Base-by-base conservation (phyloP, 2,113 vertebrate species). In the Periophthalmus modestus region DNA sequence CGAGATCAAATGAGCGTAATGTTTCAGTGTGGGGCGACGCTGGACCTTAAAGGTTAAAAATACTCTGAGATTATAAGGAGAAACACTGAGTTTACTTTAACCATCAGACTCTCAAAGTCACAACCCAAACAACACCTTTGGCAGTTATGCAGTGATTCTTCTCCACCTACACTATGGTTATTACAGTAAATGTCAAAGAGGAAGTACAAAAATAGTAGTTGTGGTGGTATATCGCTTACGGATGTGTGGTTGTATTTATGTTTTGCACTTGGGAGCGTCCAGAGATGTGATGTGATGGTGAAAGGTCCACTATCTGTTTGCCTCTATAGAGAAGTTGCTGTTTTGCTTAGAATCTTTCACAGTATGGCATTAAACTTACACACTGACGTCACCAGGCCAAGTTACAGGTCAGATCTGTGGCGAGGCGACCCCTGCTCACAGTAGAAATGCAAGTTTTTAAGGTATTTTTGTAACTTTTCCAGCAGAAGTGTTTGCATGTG, bases 161-260 rank as follows among this genome's bases (percentile, higher is more conserved):
- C 34, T 2, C 61, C 61, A 36, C 61, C 33, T 36, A 39, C 62
- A 65, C 34, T 13, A 11, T 12, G 34, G n/a, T 36, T 65, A 65
- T 65, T 65, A 43, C 34, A 36, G 28, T 62, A 62, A 65, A 65
- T 9, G 62, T n/a, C 33, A 65, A 65, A 65, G 10, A 21, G 34
- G 34, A n/a, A 39, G 62, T 16, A n/a, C 33, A 65, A 39, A 65
- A n/a, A 65, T n/a, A 39, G 19, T 5, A n/a, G 0, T 10, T 0
- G 34, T 21, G 36, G 6, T 65, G 18, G 3, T 65, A 11, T n/a
- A 11, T 19, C 43, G 19, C 16, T 7, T 43, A 65, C 19, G 12
- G 18, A 18, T 34, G 0, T 18, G 16, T 1, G 61, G 36, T 36
- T 57, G 0, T 33, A 34, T 62, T 18, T 62, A 16, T 62, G 14